These are phyloP conservation scores for Willowsia nigromaculata DNA, from an alignment of 2,888 invertebrate genomes.

Conservation along the genomic window DNA sequence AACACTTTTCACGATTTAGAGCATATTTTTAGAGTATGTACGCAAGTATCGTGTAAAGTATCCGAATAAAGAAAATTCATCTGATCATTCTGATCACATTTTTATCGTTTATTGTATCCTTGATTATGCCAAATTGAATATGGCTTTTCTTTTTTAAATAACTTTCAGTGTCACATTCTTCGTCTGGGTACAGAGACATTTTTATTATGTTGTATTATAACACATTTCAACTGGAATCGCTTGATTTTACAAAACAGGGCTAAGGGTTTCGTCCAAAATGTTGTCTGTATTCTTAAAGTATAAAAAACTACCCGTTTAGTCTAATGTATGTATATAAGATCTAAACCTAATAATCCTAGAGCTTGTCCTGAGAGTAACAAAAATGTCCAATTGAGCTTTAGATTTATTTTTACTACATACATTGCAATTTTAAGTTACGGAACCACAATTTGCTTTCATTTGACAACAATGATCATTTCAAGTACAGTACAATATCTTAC, in stretches of 20 bases:
- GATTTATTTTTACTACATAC: neutral
- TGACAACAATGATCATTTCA: neutral
- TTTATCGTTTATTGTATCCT: neutral
- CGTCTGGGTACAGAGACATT: no score
- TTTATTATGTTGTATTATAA: constrained; percentile 25
- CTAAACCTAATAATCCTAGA: no score
- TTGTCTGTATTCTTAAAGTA: neutral
- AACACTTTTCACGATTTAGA: no score
- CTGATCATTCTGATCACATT: constrained; percentile 67
- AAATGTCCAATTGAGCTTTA: constrained; percentile 14
- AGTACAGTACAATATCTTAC: neutral
- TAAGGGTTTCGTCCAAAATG: neutral
- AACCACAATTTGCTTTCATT: neutral
- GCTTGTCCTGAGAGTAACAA: no score
- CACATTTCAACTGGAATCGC: neutral
- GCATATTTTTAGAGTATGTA: neutral
- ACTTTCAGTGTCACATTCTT: no score
- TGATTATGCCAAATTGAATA: constrained; percentile 20
- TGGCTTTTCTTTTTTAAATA: neutral
- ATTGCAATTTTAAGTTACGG: neutral
- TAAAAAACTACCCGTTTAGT: no score
- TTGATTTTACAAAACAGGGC: neutral
- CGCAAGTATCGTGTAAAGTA: neutral
- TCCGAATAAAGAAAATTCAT: constrained; percentile 45
- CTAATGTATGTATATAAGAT: no score